Conservation (phyloP, 2,888 invertebrate genomes). For the Celastrina argiolus region DNA sequence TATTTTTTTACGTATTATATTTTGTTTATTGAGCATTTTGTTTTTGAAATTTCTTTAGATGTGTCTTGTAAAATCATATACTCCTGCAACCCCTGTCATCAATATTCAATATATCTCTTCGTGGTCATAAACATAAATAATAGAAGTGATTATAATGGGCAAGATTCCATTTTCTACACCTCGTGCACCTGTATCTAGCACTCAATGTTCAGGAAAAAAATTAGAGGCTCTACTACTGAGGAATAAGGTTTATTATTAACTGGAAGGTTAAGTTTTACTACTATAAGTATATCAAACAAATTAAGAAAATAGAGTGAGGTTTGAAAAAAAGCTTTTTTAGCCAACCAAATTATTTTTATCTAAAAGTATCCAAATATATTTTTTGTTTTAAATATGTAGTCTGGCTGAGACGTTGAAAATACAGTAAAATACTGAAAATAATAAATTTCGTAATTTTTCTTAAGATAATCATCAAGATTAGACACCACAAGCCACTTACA, state of each 20-base stretch:
- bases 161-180: conserved; percentile 42
- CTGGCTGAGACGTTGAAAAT: neutral
- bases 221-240: neutral
- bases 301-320: neutral
- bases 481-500: conserved; percentile 13
- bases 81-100: neutral
- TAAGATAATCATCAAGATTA: neutral
- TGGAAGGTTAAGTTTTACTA: neutral
- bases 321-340: neutral
- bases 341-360: no score
- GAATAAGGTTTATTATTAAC: neutral
- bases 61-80: neutral
- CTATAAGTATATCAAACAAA: neutral
- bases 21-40: neutral
- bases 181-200: conserved; percentile 52
- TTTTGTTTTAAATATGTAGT: no score
- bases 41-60: neutral
- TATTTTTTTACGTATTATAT: no score
- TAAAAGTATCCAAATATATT: no score
- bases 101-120: neutral
- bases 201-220: conserved; percentile 12
- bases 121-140: conserved; percentile 45
- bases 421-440: neutral
- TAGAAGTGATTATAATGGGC: conserved; percentile 44
- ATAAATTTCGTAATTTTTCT: neutral